A percentile compares a stretch with the other conserved stretches of the same genome.
These are phyloP conservation scores for Tipula helvola DNA, from an alignment of 2,888 invertebrate genomes.

Conservation along the genomic window DNA sequence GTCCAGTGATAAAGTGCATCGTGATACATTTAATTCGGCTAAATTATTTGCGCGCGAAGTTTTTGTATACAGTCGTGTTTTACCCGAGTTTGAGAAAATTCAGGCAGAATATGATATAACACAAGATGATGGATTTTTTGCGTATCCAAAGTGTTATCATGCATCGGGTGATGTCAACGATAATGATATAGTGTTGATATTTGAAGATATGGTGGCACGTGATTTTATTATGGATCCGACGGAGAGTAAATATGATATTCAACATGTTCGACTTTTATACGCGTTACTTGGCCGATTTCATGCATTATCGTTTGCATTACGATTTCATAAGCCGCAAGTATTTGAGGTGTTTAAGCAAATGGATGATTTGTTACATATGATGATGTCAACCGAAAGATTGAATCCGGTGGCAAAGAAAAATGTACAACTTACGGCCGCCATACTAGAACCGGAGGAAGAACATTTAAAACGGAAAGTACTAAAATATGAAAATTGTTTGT, in stretches of 20 bases:
- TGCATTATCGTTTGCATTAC: not conserved
- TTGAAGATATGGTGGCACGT: not conserved
- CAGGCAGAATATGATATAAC: not conserved
- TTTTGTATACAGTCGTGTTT: not conserved
- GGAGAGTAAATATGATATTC: not conserved
- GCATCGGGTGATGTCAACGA: not conserved
- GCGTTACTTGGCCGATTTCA: not conserved
- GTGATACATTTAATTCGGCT: not conserved
- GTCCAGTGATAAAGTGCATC: not conserved
- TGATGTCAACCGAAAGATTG: not conserved
- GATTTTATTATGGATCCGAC: not conserved
- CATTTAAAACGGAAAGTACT: not conserved
- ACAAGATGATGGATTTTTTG: not conserved
- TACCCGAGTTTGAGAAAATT: not conserved
- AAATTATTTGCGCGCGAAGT: not conserved
- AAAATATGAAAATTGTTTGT: not conserved
- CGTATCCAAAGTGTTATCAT: slow-evolving; percentile 9
- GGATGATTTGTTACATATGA: not conserved
- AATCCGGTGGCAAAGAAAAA: not conserved
- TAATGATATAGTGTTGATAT: not conserved
- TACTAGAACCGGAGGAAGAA: not conserved
- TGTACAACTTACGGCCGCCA: not conserved
- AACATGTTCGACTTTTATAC: not conserved
- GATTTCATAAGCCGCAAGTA: not conserved
- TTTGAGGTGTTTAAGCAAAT: not conserved